Conservation (phyloP, 2,888 invertebrate genomes). For the Melanotus villosus region DNA sequence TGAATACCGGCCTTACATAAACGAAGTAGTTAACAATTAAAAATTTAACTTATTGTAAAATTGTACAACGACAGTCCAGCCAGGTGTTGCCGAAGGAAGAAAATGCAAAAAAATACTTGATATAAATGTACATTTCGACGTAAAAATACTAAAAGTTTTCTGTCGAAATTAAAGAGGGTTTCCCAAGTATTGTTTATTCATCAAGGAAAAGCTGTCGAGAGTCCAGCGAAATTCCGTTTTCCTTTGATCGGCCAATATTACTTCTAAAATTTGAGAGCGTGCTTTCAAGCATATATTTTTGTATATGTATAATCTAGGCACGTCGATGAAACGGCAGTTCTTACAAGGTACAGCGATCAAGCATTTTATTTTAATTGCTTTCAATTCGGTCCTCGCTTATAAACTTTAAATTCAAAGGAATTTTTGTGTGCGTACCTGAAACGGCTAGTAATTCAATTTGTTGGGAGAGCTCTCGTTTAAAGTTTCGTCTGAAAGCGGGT, state of each 20-base stretch:
- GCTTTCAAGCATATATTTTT: conserved; percentile 1
- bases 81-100: too few relatives aligned
- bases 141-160: too few relatives aligned
- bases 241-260: not conserved
- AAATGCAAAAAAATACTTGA: too few relatives aligned
- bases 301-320: too few relatives aligned
- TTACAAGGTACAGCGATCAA: conserved; percentile 29
- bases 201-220: too few relatives aligned
- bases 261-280: not conserved
- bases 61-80: too few relatives aligned
- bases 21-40: too few relatives aligned
- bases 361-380: conserved; percentile 44
- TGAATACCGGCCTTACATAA: too few relatives aligned
- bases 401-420: conserved; percentile 44
- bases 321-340: conserved; percentile 9
- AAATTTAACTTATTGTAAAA: too few relatives aligned
- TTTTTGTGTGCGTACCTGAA: conserved; percentile 49
- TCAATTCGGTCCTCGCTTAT: conserved; percentile 37
- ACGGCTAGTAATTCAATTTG: conserved; percentile 52
- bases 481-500: conserved; percentile 55
- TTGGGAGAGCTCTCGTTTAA: conserved; percentile 50
- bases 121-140: too few relatives aligned
- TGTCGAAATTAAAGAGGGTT: too few relatives aligned
- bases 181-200: too few relatives aligned
- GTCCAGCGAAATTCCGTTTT: not conserved